Base-by-base conservation (phyloP, 2,113 vertebrate genomes). In the Silurus meridionalis region DNA sequence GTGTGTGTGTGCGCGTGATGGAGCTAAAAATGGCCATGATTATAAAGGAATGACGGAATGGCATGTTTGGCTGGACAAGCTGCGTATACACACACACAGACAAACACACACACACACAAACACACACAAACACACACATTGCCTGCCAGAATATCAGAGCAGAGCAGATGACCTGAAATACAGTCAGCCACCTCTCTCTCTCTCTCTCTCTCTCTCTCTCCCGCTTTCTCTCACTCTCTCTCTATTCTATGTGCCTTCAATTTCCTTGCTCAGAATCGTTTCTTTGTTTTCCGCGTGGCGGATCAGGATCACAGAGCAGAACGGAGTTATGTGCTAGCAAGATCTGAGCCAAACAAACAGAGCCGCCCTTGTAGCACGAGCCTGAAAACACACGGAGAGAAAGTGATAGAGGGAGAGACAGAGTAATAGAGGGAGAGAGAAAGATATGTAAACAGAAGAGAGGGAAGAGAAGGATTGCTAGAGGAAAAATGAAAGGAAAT, bases 101-200 rank as follows among this genome's bases (percentile, higher is more conserved):
- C 72, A 77, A 8, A 25, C 92, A 92, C 90, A 93, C 63, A 66
- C 17, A 50, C 67, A 71, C 82, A 53, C 81, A 69, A 52, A 69
- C 63, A 58, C 23, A 69, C 82, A 58, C 8, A 14, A 66, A 60
- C 19, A 50, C 6, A 55, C 37, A 57, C 14, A 69, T 14, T 28
- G 82, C 25, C 89, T 94, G 92, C 91, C 92, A 94, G 91, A 91
- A 92, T 91, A 91, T 58, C 93, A 92, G 90, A 93, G 91, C 90
- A 89, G 93, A 87, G 91, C 90, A 89, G 93, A 87, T 58, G 8
- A 66, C 71, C 63, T 48, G 67, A 87, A 69, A 79, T 79, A 78
- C 72, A 83, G 52, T 52, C 64, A 72, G 50, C 58, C 10, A 61
- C 58, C 25, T 71, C 79, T 82, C 80, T 72, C 87, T 88, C 90